A percentile compares a stretch with the other conserved stretches of the same genome.
phyloP scores from a whole-genome alignment of 2,888 invertebrate genomes.

The Mythimna lalbum region DNA sequence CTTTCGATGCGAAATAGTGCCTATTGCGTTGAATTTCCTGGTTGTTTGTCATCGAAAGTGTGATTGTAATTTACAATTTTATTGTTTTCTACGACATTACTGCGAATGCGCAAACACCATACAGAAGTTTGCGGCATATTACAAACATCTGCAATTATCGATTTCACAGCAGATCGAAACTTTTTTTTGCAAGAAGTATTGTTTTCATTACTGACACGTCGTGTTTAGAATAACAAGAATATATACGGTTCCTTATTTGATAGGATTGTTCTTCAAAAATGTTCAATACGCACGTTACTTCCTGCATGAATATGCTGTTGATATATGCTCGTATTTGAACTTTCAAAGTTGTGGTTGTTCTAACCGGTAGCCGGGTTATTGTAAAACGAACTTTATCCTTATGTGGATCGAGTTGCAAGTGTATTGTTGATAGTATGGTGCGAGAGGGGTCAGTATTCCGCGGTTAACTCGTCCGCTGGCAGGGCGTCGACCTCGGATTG shows the following conservation, averaged over 20 bases:
- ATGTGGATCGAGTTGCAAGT: constrained; percentile 68
- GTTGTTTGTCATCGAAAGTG: constrained; percentile 38
- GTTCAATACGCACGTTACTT: constrained; percentile 62
- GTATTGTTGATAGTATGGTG: constrained; percentile 67
- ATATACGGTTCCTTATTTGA: constrained; percentile 29
- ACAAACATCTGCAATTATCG: constrained; percentile 53
- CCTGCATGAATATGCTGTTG: constrained; percentile 68
- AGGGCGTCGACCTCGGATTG: constrained; percentile 83
- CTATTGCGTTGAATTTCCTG: constrained; percentile 19
- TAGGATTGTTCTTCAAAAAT: constrained; percentile 60
- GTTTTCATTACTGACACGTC: constrained; percentile 31
- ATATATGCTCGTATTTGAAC: constrained; percentile 69
- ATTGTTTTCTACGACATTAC: constrained; percentile 38
- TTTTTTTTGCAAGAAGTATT: constrained; percentile 30
- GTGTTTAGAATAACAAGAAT: constrained; percentile 40
- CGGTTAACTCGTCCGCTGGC: constrained; percentile 77
- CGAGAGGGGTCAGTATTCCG: constrained; percentile 84
- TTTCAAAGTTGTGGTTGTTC: constrained; percentile 69
- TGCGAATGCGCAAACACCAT: constrained; percentile 52
- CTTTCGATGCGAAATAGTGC: constrained; percentile 8
- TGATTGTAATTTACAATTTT: constrained; percentile 23
- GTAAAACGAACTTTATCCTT: constrained; percentile 67
- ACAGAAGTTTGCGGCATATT: constrained; percentile 47
- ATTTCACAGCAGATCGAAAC: constrained; percentile 46
- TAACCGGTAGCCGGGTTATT: constrained; percentile 53